Evolutionary conservation across 1,140 invertebrate genomes (phyloP).

Genomic region (Vanessa tameamea): DNA sequence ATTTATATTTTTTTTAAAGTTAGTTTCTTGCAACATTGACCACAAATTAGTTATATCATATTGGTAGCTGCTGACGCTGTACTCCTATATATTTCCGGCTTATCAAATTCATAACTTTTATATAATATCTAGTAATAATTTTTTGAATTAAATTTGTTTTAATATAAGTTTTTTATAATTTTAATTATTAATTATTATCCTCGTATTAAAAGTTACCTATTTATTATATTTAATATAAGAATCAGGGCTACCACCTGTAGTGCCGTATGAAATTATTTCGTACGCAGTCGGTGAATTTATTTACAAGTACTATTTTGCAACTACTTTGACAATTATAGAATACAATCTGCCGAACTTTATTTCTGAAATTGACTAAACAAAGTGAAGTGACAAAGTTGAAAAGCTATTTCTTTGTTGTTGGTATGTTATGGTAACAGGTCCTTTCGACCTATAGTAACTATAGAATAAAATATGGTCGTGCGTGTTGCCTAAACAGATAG

Average conservation of each 20-base stretch:
- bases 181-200: background rate
- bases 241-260: conserved; percentile 64
- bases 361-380: conserved; percentile 26
- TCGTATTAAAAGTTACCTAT: background rate
- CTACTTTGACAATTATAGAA: conserved; percentile 70
- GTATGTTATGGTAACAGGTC: conserved; percentile 65
- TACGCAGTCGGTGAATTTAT: conserved; percentile 79
- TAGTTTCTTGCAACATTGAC: conserved; percentile 30
- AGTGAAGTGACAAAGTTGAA: conserved; percentile 16
- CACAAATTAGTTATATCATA: conserved; percentile 33
- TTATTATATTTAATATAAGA: conserved; percentile 29
- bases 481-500: conserved; percentile 69
- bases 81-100: conserved; percentile 55
- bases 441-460: conserved; percentile 65
- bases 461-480: conserved; percentile 78
- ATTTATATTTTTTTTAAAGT: background rate
- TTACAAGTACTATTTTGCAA: conserved; percentile 78
- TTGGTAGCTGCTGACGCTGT: conserved; percentile 77
- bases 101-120: conserved; percentile 41
- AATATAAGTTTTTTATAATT: conserved; percentile 12
- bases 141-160: background rate
- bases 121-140: conserved; percentile 2
- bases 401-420: conserved; percentile 18
- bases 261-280: conserved; percentile 65
- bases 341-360: conserved; percentile 40